Conservation (phyloP, 2,797 vertebrate species). For the Acrocephalus scirpaceus region DNA sequence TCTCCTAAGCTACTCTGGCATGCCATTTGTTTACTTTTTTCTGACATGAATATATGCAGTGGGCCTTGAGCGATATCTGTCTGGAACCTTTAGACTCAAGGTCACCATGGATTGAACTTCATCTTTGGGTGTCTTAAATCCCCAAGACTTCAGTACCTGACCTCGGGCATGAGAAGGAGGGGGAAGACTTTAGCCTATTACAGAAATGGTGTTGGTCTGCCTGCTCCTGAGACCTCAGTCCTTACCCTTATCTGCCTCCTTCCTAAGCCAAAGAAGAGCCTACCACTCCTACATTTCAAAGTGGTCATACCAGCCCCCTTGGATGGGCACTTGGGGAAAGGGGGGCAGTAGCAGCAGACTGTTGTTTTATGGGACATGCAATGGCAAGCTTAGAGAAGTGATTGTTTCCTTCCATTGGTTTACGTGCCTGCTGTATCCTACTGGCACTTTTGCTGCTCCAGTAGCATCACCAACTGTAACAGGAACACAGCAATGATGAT, state of each 20-base stretch:
- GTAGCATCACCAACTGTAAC: neutral
- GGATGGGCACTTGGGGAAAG: neutral
- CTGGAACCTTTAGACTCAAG: neutral
- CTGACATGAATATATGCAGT: neutral
- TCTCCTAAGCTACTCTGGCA: neutral
- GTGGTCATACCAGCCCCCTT: neutral
- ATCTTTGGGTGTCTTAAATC: neutral
- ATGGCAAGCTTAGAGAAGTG: rapidly evolving
- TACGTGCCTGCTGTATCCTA: neutral
- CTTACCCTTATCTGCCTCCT: neutral
- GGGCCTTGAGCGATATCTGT: neutral
- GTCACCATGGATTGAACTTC: neutral
- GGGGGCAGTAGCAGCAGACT: neutral
- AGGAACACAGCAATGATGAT: neutral
- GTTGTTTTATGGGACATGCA: neutral
- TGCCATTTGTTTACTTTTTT: neutral
- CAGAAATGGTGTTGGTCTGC: neutral
- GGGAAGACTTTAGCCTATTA: neutral
- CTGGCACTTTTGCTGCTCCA: neutral
- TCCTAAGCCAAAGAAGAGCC: neutral
- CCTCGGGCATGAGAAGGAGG: neutral
- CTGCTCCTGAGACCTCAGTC: neutral
- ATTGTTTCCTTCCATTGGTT: neutral
- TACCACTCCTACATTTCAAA: neutral
- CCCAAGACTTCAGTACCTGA: neutral